phyloP scores from a whole-genome alignment of 2,113 vertebrate genomes.

The Pachyramphus minor region DNA sequence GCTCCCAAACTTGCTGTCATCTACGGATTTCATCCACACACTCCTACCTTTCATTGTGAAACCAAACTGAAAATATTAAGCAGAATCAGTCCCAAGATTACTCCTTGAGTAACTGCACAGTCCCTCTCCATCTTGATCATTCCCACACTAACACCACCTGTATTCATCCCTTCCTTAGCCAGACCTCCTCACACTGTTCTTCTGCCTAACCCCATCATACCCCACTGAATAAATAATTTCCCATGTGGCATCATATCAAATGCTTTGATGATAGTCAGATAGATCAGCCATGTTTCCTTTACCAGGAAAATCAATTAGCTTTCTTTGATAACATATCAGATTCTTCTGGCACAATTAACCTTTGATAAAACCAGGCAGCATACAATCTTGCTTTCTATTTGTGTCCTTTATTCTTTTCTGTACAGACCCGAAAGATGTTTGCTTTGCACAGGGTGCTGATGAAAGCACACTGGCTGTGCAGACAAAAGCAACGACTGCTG shows the following conservation, averaged over 20 bases:
- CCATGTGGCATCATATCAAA: conserved; percentile 20
- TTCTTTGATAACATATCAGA: conserved; percentile 41
- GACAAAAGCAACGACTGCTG: accelerated
- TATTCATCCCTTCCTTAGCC: neutral
- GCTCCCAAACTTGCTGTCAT: neutral
- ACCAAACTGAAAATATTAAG: neutral
- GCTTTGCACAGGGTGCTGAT: neutral
- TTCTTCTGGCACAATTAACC: conserved; percentile 45
- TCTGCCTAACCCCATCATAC: neutral
- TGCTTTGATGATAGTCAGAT: conserved; percentile 18
- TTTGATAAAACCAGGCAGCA: neutral
- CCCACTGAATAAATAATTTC: neutral
- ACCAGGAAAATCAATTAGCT: conserved; percentile 37
- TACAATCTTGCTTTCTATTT: neutral
- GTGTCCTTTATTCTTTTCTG: neutral
- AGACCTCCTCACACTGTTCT: neutral
- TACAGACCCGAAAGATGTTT: neutral
- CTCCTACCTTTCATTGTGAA: neutral
- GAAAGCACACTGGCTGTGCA: neutral
- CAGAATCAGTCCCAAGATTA: neutral
- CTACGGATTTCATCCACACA: neutral
- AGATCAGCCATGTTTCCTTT: neutral
- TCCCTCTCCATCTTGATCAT: neutral
- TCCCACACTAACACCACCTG: neutral
- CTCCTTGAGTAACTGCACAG: neutral